Percentiles rank a stretch among this genome's conserved stretches.
Evolutionary conservation across 2,888 invertebrate species (phyloP).

Genomic region (Lapara coniferarum): DNA sequence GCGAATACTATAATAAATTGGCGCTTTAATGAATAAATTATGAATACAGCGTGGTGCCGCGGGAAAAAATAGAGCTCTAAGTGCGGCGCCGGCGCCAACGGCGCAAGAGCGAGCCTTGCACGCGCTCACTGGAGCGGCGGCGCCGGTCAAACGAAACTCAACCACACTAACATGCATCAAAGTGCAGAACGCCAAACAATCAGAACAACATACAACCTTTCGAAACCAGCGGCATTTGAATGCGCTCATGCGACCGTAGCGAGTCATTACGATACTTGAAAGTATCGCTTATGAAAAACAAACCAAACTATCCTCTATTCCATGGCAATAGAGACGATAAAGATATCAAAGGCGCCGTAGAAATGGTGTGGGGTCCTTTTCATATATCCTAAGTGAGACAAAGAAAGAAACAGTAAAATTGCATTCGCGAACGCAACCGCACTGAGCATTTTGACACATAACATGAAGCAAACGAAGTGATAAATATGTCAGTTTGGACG

Average conservation of each 20-base stretch:
- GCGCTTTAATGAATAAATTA: conserved; percentile 79
- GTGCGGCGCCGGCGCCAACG: conserved; percentile 80
- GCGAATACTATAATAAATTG: conserved; percentile 64
- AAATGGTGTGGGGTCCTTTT: conserved; percentile 56
- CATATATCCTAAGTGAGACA: conserved; percentile 51
- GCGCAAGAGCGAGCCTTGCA: conserved; percentile 71
- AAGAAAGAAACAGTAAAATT: conserved; percentile 62
- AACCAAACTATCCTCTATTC: conserved; percentile 66
- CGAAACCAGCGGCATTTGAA: conserved; percentile 54
- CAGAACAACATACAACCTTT: conserved; percentile 54
- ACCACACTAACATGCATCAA: conserved; percentile 47
- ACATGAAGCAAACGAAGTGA: conserved; percentile 67
- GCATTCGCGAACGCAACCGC: conserved; percentile 69
- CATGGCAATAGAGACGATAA: conserved; percentile 61
- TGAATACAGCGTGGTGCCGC: conserved; percentile 67
- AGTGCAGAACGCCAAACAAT: conserved; percentile 41
- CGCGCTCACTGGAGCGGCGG: conserved; percentile 60
- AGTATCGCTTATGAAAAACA: conserved; percentile 61
- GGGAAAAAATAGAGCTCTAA: conserved; percentile 77
- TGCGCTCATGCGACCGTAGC: conserved; percentile 82
- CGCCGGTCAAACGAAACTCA: conserved; percentile 42
- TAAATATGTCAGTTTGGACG: conserved; percentile 73
- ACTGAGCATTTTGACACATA: conserved; percentile 75
- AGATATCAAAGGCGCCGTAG: conserved; percentile 46
- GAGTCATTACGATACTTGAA: conserved; percentile 78